A percentile compares a stretch with the other conserved stretches of the same genome.
phyloP scores from a whole-genome alignment of 37 sponge, comb jelly and placozoan species.

The Dysidea cf. avara region DNA sequence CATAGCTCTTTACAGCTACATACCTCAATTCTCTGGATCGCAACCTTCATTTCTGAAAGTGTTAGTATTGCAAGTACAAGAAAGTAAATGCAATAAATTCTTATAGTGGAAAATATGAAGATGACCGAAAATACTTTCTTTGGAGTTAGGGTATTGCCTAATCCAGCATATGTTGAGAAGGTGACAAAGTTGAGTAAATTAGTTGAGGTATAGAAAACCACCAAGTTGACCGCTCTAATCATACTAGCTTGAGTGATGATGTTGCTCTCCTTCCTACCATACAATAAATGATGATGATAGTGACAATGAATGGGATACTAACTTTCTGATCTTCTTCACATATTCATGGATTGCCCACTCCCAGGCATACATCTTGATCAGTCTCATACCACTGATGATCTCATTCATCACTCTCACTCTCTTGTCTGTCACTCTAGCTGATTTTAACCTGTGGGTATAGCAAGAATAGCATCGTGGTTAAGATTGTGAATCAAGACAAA shows the following conservation, averaged over 20 bases:
- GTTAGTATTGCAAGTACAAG: constrained; percentile 30
- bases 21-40: constrained; percentile 64
- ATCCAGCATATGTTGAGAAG: too few species aligned
- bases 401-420: too few species aligned
- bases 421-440: too few species aligned
- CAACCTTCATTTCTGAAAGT: constrained; percentile 58
- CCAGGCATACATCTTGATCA: too few species aligned
- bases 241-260: too few species aligned
- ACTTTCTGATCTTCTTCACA: too few species aligned
- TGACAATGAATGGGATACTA: too few species aligned
- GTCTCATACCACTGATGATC: too few species aligned
- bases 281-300: too few species aligned
- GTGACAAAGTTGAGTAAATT: constrained; percentile 8
- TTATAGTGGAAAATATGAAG: constrained; percentile 29
- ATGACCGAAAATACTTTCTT: constrained; percentile 23
- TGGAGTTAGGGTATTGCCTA: constrained; percentile 24
- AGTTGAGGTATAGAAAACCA: neutral
- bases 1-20: too few species aligned
- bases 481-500: neutral
- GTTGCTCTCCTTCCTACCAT: too few species aligned
- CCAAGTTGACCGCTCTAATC: constrained; percentile 10
- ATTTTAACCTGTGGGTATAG: neutral
- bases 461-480: neutral
- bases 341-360: too few species aligned
- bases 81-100: constrained; percentile 36